Evolutionary conservation across 2,797 vertebrate species (phyloP), one percentile per base, ranked within the genome.

Genomic region (Catharus ustulatus): DNA sequence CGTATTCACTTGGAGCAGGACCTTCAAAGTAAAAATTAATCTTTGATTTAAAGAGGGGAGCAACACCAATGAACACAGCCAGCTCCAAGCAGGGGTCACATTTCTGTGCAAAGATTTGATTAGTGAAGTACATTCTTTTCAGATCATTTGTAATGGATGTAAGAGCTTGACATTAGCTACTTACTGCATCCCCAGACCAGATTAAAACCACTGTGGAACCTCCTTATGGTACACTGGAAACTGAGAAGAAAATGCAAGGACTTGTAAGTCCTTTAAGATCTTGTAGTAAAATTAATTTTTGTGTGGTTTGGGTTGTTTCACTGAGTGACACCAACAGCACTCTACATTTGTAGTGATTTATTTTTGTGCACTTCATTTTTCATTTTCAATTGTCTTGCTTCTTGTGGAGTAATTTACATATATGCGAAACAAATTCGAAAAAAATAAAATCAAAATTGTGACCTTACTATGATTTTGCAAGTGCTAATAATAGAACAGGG

Each of bases 351-450:
- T 57, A 40, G 18, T 61, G 45, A n/a, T 73, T 49, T 79, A 11
- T 82, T 90, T 88, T 71, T 89, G 45, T 84, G 29, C 45, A 13
- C 51, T 89, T 87, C n/a, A n/a, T 62, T 73, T 54, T 87, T 87
- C 8, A 40, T 90, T 85, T 79, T 67, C 38, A 8, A 26, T 84
- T 73, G 63, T 69, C 68, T 51, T 91, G 68, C 55, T 82, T n/a
- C 64, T 87, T 72, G 30, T 82, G 49, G 34, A 93, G 48, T 78
- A 40, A 94, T 92, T 93, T 96, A 49, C 84, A 94, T 87, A 63
- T 78, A 89, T 86, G 82, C 62, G 81, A 91, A 87, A 95, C 63
- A 1, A 89, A 73, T 94, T 46, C 36, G 6, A 91, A 90, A 63
- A 69, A 76, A 48, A 36, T 49, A 15, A 59, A 75, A 59, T 51